A percentile compares a stretch with the other conserved stretches of the same genome.
Evolutionary conservation across 1,140 invertebrate species (phyloP).

Genomic region (Cotesia typhae): DNA sequence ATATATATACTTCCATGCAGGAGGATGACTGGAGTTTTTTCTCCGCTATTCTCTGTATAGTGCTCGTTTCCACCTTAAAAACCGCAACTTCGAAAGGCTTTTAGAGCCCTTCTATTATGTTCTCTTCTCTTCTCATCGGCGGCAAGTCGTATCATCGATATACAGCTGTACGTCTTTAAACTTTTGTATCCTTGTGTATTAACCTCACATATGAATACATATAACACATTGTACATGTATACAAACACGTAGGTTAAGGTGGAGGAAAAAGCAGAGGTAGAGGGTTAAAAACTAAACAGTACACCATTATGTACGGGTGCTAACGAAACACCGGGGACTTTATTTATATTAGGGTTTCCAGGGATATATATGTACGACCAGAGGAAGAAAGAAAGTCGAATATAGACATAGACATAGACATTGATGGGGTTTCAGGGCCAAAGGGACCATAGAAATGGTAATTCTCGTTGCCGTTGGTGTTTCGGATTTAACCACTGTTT

Average conservation of each 20-base stretch:
- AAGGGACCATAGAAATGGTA: slow-evolving; percentile 55
- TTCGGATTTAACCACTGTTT: slow-evolving; percentile 48
- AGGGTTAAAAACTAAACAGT: slow-evolving; percentile 55
- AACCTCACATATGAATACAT: slow-evolving; percentile 35
- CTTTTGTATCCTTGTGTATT: background rate
- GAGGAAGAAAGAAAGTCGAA: slow-evolving; percentile 23
- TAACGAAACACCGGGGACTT: slow-evolving; percentile 56
- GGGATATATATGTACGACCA: background rate
- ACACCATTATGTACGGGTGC: slow-evolving; percentile 49
- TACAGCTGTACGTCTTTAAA: slow-evolving; percentile 46
- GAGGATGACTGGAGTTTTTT: slow-evolving; percentile 3
- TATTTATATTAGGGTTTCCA: slow-evolving; percentile 3
- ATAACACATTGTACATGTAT: no score
- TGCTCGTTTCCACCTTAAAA: slow-evolving; percentile 49
- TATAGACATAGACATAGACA: background rate
- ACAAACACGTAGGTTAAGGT: no score
- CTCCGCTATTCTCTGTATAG: background rate
- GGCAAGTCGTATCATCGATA: slow-evolving; percentile 54
- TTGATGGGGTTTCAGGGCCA: slow-evolving; percentile 9
- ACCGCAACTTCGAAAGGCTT: slow-evolving; percentile 61
- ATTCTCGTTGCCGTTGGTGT: slow-evolving; percentile 48
- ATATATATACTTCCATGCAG: no score
- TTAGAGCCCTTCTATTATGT: slow-evolving; percentile 43
- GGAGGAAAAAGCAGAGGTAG: background rate
- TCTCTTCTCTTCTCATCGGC: slow-evolving; percentile 17